A percentile compares a stretch with the other conserved stretches of the same genome.
Evolutionary conservation across 2,113 vertebrate genomes (phyloP).

Genomic region (Cyphomyrus discorhynchus): DNA sequence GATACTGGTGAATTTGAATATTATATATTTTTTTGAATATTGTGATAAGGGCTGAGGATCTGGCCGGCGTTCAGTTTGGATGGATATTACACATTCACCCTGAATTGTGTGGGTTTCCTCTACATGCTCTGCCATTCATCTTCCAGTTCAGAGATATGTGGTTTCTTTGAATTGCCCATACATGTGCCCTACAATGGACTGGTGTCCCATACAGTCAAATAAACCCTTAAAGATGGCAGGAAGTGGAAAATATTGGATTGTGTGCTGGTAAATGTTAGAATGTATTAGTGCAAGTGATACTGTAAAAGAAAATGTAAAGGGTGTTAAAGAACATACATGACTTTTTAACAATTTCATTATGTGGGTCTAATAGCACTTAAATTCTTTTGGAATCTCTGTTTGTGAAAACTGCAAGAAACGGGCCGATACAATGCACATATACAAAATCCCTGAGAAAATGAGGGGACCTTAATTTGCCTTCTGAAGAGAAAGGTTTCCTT

Average conservation of each 20-base stretch:
- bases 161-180: background rate
- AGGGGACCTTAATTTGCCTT: slow-evolving; percentile 21
- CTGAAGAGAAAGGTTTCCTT: background rate
- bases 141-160: background rate
- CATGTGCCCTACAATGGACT: background rate
- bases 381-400: background rate
- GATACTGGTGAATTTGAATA: background rate
- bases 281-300: background rate
- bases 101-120: background rate
- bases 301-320: background rate
- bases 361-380: background rate
- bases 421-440: background rate
- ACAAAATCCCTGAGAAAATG: background rate
- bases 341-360: background rate
- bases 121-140: background rate
- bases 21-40: background rate
- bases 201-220: background rate
- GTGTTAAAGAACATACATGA: background rate
- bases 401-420: background rate
- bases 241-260: background rate
- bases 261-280: background rate
- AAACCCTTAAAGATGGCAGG: background rate
- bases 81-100: background rate
- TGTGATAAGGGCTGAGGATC: background rate
- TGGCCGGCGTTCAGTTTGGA: background rate